Conservation (phyloP, 2,113 vertebrate species). For the Rhynchomys soricoides region DNA sequence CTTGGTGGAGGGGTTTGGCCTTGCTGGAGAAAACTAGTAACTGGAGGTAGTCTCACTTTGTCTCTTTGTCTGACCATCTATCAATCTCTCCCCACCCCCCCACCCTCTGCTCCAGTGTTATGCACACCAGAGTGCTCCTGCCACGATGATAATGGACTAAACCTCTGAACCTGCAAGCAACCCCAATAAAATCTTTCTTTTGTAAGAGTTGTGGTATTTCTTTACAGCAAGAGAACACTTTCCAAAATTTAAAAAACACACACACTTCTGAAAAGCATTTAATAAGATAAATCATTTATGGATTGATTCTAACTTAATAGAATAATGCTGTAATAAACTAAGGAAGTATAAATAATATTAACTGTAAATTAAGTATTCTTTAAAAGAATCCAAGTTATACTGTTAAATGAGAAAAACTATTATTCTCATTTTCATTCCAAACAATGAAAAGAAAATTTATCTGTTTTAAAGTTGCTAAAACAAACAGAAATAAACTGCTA, state of each 20-base stretch:
- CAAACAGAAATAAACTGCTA: slow-evolving; percentile 38
- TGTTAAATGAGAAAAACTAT: slow-evolving; percentile 34
- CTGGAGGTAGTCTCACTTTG: neutral
- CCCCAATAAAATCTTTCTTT: neutral
- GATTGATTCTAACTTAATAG: slow-evolving; percentile 58
- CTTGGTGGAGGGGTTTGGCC: neutral
- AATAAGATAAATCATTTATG: slow-evolving; percentile 36
- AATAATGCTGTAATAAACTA: neutral
- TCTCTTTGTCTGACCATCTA: neutral
- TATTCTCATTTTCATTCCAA: slow-evolving; percentile 41
- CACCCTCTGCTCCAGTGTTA: neutral
- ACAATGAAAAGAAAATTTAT: slow-evolving; percentile 37
- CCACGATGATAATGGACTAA: neutral
- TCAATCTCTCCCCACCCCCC: neutral
- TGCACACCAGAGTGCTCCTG: no score
- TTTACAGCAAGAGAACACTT: neutral
- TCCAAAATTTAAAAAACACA: slow-evolving; percentile 1
- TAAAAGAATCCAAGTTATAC: slow-evolving; percentile 29
- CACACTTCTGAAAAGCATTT: slow-evolving; percentile 15
- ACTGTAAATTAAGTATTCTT: slow-evolving; percentile 46
- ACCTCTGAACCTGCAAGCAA: neutral
- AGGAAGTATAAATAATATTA: slow-evolving; percentile 47
- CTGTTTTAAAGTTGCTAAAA: slow-evolving; percentile 50
- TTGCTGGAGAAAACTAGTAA: neutral
- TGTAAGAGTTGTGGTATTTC: neutral